Conservation (phyloP, 2,888 invertebrate genomes). For the Drosophila paramelanica region DNA sequence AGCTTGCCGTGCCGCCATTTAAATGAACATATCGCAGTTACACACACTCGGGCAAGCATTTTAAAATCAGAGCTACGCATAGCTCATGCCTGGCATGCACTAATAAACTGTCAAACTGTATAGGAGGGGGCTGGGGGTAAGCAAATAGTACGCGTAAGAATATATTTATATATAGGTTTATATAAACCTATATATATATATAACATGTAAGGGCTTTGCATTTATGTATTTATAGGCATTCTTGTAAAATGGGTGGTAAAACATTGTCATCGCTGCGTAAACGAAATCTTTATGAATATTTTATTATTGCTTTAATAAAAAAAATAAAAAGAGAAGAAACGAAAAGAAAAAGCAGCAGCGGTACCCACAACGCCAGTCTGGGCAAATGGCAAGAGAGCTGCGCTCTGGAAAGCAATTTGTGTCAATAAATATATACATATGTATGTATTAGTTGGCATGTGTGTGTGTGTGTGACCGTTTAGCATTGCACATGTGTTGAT, state of each 20-base stretch:
- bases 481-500: slow-evolving; percentile 47
- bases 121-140: not conserved
- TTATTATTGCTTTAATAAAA: slow-evolving; percentile 77
- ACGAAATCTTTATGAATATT: slow-evolving; percentile 81
- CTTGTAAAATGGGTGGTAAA: slow-evolving; percentile 56
- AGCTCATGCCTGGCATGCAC: slow-evolving; percentile 9
- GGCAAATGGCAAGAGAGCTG: slow-evolving; percentile 30
- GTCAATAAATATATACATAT: slow-evolving; percentile 73
- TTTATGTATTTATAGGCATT: slow-evolving; percentile 48
- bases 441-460: slow-evolving; percentile 28
- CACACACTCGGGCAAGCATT: slow-evolving; percentile 24
- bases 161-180: not conserved
- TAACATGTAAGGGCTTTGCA: slow-evolving; percentile 7
- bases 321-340: slow-evolving; percentile 8
- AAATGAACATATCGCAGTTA: slow-evolving; percentile 63
- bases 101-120: slow-evolving; percentile 14
- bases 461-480: slow-evolving; percentile 43
- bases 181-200: not conserved
- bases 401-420: slow-evolving; percentile 76
- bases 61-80: slow-evolving; percentile 39
- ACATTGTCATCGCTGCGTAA: slow-evolving; percentile 58
- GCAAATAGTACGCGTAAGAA: slow-evolving; percentile 9
- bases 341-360: slow-evolving; percentile 11
- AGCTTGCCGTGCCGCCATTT: slow-evolving; percentile 64
- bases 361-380: slow-evolving; percentile 10